These are phyloP conservation scores for Drosophila kanekoi DNA, from an alignment of 2,888 invertebrate genomes.

Conservation along the genomic window DNA sequence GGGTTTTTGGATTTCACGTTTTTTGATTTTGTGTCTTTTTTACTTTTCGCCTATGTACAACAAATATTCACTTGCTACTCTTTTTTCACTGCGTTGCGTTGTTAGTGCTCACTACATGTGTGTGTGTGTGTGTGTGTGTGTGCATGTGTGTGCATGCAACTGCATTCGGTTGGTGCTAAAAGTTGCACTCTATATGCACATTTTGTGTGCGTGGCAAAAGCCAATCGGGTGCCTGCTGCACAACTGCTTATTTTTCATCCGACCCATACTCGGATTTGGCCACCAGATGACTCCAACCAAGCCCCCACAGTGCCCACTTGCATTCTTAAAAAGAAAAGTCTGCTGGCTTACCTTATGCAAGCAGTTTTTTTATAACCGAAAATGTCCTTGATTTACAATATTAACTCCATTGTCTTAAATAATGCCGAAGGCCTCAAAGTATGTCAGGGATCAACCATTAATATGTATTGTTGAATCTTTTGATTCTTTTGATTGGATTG, in stretches of 20 bases:
- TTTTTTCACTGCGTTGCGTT: constrained; percentile 54
- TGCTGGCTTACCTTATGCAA: constrained; percentile 10
- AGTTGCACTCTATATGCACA: constrained; percentile 84
- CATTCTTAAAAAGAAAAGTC: constrained; percentile 32
- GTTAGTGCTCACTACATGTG: constrained; percentile 34
- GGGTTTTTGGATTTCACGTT: constrained; percentile 68
- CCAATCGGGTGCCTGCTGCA: constrained; percentile 76
- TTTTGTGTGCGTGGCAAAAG: constrained; percentile 78
- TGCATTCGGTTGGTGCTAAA: constrained; percentile 83
- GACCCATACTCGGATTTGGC: constrained; percentile 48
- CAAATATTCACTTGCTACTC: constrained; percentile 73
- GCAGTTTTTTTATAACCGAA: not conserved
- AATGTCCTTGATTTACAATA: not conserved
- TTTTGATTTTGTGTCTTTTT: constrained; percentile 39
- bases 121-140: constrained; percentile 19
- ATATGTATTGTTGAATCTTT: too few relatives aligned
- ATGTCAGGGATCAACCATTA: not conserved
- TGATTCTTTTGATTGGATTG: not conserved
- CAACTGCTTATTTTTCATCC: constrained; percentile 56
- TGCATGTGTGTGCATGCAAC: constrained; percentile 56
- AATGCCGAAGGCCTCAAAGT: not conserved
- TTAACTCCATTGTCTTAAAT: not conserved
- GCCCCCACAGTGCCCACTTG: not conserved
- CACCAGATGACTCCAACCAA: constrained; percentile 9
- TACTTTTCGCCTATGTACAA: constrained; percentile 66